Evolutionary conservation across 2,888 invertebrate genomes (phyloP).

Genomic region (Xylophagus ater): DNA sequence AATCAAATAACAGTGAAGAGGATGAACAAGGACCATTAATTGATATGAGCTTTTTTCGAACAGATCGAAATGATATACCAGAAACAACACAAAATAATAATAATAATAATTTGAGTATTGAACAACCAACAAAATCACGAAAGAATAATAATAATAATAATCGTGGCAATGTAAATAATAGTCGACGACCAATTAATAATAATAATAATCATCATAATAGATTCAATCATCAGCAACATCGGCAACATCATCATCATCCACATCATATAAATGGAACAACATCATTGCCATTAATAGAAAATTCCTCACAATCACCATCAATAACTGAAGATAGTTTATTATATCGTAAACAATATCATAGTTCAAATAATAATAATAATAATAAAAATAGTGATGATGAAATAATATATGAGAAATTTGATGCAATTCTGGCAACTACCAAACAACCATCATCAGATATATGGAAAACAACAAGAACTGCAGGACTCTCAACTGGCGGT

Average conservation of each 20-base stretch:
- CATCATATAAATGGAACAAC: slow-evolving; percentile 7
- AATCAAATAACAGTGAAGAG: slow-evolving; percentile 6
- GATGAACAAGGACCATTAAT: slow-evolving; percentile 24
- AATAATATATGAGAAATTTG: no score
- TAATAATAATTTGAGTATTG: slow-evolving; percentile 7
- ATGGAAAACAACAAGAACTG: no score
- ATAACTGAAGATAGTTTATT: no score
- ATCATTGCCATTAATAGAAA: slow-evolving; percentile 8
- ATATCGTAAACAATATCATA: no score
- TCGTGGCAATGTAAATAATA: neutral
- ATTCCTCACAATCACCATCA: no score
- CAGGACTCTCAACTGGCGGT: no score
- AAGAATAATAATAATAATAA: slow-evolving; percentile 3
- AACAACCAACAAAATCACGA: slow-evolving; percentile 10
- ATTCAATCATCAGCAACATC: slow-evolving; percentile 3
- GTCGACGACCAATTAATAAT: slow-evolving; percentile 13
- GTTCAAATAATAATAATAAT: no score
- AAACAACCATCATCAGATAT: no score
- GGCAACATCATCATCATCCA: slow-evolving; percentile 8
- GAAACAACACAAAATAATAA: slow-evolving; percentile 13
- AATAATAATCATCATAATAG: slow-evolving; percentile 18
- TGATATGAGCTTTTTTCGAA: slow-evolving; percentile 29
- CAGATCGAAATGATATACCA: slow-evolving; percentile 23
- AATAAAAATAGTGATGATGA: no score
- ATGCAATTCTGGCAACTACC: slow-evolving; percentile 8